phyloP scores from a whole-genome alignment of 2,113 vertebrate species.

The Solea senegalensis region DNA sequence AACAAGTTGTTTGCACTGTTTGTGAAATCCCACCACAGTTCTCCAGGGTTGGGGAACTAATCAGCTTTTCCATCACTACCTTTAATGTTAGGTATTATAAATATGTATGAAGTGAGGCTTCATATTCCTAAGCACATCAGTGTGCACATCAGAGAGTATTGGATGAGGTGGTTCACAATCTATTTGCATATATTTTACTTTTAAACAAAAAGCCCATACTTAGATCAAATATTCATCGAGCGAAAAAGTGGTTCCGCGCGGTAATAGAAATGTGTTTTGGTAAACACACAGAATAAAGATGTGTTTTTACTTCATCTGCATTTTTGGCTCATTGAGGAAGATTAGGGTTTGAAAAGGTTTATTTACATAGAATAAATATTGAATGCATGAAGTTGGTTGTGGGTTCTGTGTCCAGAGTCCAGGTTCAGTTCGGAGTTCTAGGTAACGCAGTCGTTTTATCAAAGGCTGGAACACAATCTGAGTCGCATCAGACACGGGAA shows the following conservation, averaged over 20 bases:
- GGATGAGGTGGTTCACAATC: slow-evolving; percentile 40
- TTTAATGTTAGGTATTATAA: slow-evolving; percentile 55
- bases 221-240: slow-evolving; percentile 53
- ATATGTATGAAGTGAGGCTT: slow-evolving; percentile 64
- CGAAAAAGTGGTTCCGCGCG: slow-evolving; percentile 10
- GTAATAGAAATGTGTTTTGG: slow-evolving; percentile 7
- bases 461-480: not conserved
- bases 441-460: no score
- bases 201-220: slow-evolving; percentile 18
- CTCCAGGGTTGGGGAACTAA: slow-evolving; percentile 39
- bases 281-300: slow-evolving; percentile 27
- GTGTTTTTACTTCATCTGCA: not conserved
- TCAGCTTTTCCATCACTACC: slow-evolving; percentile 44
- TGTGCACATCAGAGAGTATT: slow-evolving; percentile 45
- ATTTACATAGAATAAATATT: not conserved
- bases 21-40: slow-evolving; percentile 6
- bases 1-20: slow-evolving; percentile 19
- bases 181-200: slow-evolving; percentile 40
- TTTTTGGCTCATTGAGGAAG: not conserved
- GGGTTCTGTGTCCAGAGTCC: not conserved
- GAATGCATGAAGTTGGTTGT: not conserved
- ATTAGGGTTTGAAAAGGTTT: not conserved
- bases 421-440: not conserved
- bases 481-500: not conserved
- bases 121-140: slow-evolving; percentile 50